A percentile compares a stretch with the other conserved stretches of the same genome.
These are phyloP conservation scores for Dendrocincla tyrannina DNA, from an alignment of 2,797 vertebrate species.

Conservation along the genomic window DNA sequence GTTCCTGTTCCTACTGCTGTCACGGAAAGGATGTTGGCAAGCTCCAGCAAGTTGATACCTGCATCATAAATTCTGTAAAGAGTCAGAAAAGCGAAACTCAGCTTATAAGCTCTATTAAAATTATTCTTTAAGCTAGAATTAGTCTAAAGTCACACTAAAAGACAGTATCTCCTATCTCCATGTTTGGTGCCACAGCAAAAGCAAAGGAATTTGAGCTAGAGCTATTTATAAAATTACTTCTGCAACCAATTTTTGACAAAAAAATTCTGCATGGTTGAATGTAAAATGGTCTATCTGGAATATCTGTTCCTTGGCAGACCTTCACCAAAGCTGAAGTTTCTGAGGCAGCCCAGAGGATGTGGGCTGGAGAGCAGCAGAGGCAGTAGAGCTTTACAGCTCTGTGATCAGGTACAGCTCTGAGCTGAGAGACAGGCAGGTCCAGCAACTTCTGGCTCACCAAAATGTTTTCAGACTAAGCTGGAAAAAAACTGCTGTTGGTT, in stretches of 20 bases:
- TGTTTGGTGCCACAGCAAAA: background rate
- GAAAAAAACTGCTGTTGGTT: fast-evolving
- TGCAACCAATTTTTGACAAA: background rate
- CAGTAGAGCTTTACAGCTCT: background rate
- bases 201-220: background rate
- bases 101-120: background rate
- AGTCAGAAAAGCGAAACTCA: background rate
- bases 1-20: background rate
- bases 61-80: background rate
- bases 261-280: background rate
- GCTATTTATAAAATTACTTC: background rate
- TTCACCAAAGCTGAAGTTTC: background rate
- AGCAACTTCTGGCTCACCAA: background rate
- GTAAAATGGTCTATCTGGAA: background rate
- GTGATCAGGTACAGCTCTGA: background rate
- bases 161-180: background rate
- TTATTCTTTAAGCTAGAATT: background rate
- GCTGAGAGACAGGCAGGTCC: background rate
- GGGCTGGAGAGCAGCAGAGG: background rate
- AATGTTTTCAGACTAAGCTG: background rate
- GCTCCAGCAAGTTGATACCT: background rate
- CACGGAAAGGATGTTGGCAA: background rate
- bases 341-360: fast-evolving
- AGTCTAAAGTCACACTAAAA: background rate
- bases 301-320: background rate